Evolutionary conservation across 2,797 vertebrate genomes (phyloP), one percentile per base, ranked within the genome.

Genomic region (Delichon dasypus): DNA sequence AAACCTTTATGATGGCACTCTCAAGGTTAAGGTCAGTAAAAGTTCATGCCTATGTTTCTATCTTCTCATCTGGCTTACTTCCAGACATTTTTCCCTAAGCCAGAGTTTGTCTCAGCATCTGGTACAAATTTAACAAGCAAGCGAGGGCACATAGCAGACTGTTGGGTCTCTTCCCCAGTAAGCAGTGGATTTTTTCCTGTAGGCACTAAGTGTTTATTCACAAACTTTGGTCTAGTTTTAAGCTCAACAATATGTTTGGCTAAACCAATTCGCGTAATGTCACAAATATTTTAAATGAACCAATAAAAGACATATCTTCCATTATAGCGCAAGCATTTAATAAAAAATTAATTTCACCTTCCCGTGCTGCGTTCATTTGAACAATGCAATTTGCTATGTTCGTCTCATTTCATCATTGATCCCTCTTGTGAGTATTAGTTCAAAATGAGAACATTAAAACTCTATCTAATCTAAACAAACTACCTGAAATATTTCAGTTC

Each of bases 401-500:
- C 64, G 36, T 95, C 80, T 88, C 55, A 73, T 93, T 93, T 95
- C 64, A 79, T 86, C 60, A 61, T 27, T 79, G 48, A 74, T 95
- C 78, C 38, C 92, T 87, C 84, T 85, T 92, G 72, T 93, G 85
- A 81, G 40, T 82, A 88, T 90, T 85, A 73, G 32, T 57, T 91
- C 83, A 76, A 86, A 90, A 91, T 86, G 51, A 79, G 92, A 94
- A 70, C 71, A 45, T 79, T 92, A 79, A 92, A 66, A 44, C 21
- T 85, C 70, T 53, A 47, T 84, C 60, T 90, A 90, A 90, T 76
- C 84, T 87, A 92, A 95, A 93, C 67, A 89, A 81, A 74, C 64
- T 88, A 89, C 57, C 34, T 87, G 71, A 95, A 89, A 79, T 82
- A 61, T 45, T 89, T 78, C 60, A 90, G 30, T 67, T 82, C 57